Evolutionary conservation across 2,113 vertebrate genomes (phyloP).

Genomic region (Epinephelus fuscoguttatus): DNA sequence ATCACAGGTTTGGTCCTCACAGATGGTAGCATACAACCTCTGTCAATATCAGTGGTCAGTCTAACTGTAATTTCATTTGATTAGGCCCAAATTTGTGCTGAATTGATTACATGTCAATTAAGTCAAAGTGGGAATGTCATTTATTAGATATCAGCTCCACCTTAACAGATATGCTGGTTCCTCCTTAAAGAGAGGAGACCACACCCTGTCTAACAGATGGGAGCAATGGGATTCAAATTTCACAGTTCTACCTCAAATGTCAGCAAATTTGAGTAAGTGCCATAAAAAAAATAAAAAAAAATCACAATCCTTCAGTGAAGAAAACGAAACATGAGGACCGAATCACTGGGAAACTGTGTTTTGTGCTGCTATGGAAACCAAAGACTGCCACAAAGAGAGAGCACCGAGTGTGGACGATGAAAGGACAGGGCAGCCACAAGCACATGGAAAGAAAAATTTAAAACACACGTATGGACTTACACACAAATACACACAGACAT

Average conservation of each 20-base stretch:
- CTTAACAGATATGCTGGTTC: slow-evolving; percentile 36
- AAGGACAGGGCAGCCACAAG: slow-evolving; percentile 30
- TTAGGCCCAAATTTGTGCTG: not conserved
- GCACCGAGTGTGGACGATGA: not conserved
- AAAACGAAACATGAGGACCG: slow-evolving; percentile 11
- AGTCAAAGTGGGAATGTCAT: not conserved
- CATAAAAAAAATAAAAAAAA: slow-evolving; percentile 26
- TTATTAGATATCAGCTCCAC: slow-evolving; percentile 12
- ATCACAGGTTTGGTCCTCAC: not conserved
- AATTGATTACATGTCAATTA: not conserved
- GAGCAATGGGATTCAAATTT: slow-evolving; percentile 35
- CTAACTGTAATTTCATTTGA: not conserved
- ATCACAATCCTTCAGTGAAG: slow-evolving; percentile 27
- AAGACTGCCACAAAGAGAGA: slow-evolving; percentile 23
- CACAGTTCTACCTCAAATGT: slow-evolving; percentile 53
- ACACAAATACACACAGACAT: slow-evolving; percentile 6
- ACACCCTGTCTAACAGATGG: slow-evolving; percentile 53
- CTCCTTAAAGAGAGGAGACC: slow-evolving; percentile 47
- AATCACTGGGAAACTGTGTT: slow-evolving; percentile 48
- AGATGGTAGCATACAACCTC: not conserved
- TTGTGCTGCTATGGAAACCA: slow-evolving; percentile 59
- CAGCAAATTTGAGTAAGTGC: slow-evolving; percentile 5
- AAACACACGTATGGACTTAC: not conserved
- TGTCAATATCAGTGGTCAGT: not conserved
- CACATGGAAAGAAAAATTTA: slow-evolving; percentile 34